Conservation (phyloP, 2,113 vertebrate species). For the Poeciliopsis occidentalis region DNA sequence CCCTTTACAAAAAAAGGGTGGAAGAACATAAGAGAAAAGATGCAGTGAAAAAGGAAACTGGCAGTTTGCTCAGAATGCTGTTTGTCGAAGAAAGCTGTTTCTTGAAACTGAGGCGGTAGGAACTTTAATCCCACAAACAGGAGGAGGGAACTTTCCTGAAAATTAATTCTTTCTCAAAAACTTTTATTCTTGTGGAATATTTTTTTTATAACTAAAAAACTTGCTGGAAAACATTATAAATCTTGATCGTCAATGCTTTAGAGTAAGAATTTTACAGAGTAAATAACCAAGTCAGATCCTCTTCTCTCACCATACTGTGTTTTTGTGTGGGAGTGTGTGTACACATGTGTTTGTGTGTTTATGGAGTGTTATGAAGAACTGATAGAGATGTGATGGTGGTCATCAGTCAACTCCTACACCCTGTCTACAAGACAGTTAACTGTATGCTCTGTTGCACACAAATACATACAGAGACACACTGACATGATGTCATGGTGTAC, state of each 20-base stretch:
- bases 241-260: not conserved
- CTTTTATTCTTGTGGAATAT: too few relatives aligned
- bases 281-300: not conserved
- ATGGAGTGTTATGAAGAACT: conserved; percentile 60
- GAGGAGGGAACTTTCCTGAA: conserved; percentile 33
- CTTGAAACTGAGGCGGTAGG: conserved; percentile 56
- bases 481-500: conserved; percentile 2
- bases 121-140: conserved; percentile 52
- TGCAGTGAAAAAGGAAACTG: conserved; percentile 68
- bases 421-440: conserved; percentile 39
- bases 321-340: not conserved
- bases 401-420: conserved; percentile 68
- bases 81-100: conserved; percentile 65
- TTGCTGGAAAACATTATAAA: not conserved
- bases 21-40: conserved; percentile 45
- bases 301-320: not conserved
- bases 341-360: conserved; percentile 24
- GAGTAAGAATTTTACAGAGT: not conserved
- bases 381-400: conserved; percentile 66
- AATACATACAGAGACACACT: conserved; percentile 20
- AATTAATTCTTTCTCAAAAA: conserved; percentile 22
- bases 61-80: conserved; percentile 80
- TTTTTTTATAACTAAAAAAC: too few relatives aligned
- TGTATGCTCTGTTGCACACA: conserved; percentile 35
- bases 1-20: conserved; percentile 83